Evolutionary conservation across 2,888 invertebrate species (phyloP).

Genomic region (Caenorhabditis angaria): DNA sequence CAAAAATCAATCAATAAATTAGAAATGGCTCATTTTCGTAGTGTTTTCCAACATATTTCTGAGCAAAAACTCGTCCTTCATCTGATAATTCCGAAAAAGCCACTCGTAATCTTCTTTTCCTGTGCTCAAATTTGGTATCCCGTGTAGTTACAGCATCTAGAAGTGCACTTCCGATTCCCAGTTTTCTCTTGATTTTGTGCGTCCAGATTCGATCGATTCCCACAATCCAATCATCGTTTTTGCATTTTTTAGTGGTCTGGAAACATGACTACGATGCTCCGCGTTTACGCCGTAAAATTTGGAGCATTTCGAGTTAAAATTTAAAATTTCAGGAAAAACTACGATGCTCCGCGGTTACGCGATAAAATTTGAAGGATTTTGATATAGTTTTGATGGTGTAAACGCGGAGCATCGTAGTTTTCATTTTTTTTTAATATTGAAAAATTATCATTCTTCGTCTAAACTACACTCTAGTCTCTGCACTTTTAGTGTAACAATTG

Average conservation of each 20-base stretch:
- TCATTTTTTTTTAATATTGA: neutral
- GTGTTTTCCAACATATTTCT: neutral
- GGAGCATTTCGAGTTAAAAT: too few species aligned
- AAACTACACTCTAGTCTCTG: too few species aligned
- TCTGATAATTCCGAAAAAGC: conserved; percentile 29
- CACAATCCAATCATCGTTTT: conserved; percentile 30
- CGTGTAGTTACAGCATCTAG: conserved; percentile 26
- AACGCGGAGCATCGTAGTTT: too few species aligned
- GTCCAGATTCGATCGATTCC: conserved; percentile 37
- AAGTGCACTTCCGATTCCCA: conserved; percentile 11
- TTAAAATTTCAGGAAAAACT: too few species aligned
- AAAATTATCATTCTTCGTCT: too few species aligned
- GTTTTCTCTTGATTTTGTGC: conserved; percentile 7
- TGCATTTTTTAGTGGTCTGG: neutral
- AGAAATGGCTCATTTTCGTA: neutral
- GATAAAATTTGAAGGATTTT: too few species aligned
- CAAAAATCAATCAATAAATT: conserved; percentile 6
- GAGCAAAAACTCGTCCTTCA: conserved; percentile 15
- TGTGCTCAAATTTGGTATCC: conserved; percentile 18
- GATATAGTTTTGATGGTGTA: too few species aligned
- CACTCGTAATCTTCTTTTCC: conserved; percentile 13
- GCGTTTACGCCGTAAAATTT: too few species aligned
- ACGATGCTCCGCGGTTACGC: too few species aligned
- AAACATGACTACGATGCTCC: too few species aligned
- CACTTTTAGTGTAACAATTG: too few species aligned